These are phyloP conservation scores for Cladopsammia gracilis DNA, from an alignment of 64 coral and sea anemone genomes.

Conservation along the genomic window DNA sequence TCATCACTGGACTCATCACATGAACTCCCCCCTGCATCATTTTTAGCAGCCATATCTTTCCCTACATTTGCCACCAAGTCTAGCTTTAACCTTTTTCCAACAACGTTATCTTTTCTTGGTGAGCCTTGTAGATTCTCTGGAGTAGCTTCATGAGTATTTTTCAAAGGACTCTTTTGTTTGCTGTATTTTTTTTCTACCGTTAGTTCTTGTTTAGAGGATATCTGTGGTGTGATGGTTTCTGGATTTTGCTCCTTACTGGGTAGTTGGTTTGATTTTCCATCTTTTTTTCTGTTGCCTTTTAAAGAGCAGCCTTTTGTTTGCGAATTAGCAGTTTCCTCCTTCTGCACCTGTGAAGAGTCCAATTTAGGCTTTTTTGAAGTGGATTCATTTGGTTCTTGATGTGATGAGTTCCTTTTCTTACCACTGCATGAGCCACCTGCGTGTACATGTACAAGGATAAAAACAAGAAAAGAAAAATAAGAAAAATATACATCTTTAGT, in stretches of 20 bases:
- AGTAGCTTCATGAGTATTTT: not conserved
- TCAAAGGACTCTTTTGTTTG: slow-evolving; percentile 2
- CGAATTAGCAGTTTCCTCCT: not conserved
- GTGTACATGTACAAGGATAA: too few relatives aligned
- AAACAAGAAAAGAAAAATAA: too few relatives aligned
- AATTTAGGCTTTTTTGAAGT: slow-evolving; percentile 16
- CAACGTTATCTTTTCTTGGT: slow-evolving; percentile 5
- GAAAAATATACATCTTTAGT: too few relatives aligned
- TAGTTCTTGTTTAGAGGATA: not conserved
- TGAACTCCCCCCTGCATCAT: not conserved
- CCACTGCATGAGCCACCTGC: not conserved
- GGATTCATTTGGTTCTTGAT: not conserved
- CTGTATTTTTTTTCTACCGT: not conserved
- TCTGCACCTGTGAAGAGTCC: not conserved
- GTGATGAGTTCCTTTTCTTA: slow-evolving; percentile 15
- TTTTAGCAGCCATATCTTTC: not conserved
- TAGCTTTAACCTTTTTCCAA: slow-evolving; percentile 10
- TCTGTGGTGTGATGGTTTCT: not conserved
- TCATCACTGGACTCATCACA: slow-evolving; percentile 57
- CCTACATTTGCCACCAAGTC: not conserved
- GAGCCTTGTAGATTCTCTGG: not conserved
- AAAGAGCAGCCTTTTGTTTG: not conserved
- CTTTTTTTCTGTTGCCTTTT: not conserved
- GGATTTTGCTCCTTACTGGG: not conserved
- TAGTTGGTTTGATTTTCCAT: not conserved